Base-by-base conservation (phyloP, 2,113 vertebrate genomes). In the Nycticorax nycticorax region DNA sequence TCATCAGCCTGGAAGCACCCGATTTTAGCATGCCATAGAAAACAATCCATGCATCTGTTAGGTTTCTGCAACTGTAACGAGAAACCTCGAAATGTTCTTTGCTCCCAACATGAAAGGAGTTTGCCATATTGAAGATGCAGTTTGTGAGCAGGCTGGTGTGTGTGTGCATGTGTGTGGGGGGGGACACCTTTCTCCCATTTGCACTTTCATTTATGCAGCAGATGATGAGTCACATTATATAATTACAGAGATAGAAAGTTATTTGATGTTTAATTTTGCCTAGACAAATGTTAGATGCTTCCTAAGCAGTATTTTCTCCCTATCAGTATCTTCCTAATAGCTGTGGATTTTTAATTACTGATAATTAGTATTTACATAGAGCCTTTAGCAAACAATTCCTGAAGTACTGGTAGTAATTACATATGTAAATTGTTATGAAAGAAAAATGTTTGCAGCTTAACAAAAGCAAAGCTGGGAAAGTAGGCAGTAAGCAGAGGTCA, bases 291-390 rank as follows among this genome's bases (percentile, higher is more conserved):
- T 88, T 93, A 76, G 85, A 82, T 93, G 95, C 87, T 94, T 94
- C 86, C 88, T 67, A 98, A 98, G 97, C 91, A 97, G 96, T 97
- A 93, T 98, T 98, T 98, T 97, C 94, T 95, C 93, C 97, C 92
- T 97, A 96, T 95, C 95, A 96, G 97, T 97, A 94, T 96, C 97
- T 97, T 98, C 98, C 79, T 98, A 97, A 97, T 97, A 96, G 98
- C 95, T 92, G 87, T 95, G 97, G 87, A 98, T 98, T 98, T 98
- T 98, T 98, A 98, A 98, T 98, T 98, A 98, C 97, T 86, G 98
- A 98, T 99, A 98, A 98, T 99, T 98, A 98, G 96, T 98, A 98
- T 99, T 99, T 98, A 98, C 98, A 98, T 97, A 97, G 97, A 98
- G 98, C 98, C 98, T 98, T 98, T 94, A 97, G 98, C 97, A 97